A percentile compares a stretch with the other conserved stretches of the same genome.
phyloP scores from a whole-genome alignment of 2,113 vertebrate species.

The Columba livia region DNA sequence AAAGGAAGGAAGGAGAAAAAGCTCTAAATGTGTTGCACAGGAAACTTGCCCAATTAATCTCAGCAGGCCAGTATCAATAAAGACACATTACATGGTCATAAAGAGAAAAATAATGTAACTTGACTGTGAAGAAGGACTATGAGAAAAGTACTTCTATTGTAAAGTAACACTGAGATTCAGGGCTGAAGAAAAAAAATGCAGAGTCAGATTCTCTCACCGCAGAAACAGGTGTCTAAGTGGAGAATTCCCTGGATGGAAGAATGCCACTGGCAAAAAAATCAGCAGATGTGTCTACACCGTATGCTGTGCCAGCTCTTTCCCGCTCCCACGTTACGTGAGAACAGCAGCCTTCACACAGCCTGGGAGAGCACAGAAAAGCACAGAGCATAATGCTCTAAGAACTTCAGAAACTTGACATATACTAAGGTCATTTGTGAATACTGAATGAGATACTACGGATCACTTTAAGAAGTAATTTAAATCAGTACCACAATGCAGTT shows the following conservation, averaged over 20 bases:
- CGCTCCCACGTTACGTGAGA: not conserved
- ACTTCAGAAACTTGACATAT: not conserved
- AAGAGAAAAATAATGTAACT: not conserved
- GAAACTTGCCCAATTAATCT: not conserved
- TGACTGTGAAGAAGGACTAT: not conserved
- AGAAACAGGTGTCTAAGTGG: not conserved
- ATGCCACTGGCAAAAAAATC: not conserved
- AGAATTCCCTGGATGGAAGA: not conserved
- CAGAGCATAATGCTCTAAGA: not conserved
- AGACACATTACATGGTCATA: not conserved
- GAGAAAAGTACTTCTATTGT: not conserved
- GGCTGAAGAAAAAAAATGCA: not conserved
- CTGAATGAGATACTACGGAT: not conserved
- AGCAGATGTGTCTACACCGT: not conserved
- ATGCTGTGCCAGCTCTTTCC: not conserved
- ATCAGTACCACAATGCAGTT: not conserved
- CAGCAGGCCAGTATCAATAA: not conserved
- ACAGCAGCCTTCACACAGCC: not conserved
- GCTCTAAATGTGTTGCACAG: not conserved
- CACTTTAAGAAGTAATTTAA: not conserved
- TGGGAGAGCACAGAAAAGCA: not conserved
- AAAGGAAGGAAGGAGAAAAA: not conserved
- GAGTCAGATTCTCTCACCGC: not conserved
- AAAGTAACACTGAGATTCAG: not conserved
- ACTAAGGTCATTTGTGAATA: not conserved